Base-by-base conservation (phyloP, 2,113 vertebrate species). In the Oncorhynchus tshawytscha region DNA sequence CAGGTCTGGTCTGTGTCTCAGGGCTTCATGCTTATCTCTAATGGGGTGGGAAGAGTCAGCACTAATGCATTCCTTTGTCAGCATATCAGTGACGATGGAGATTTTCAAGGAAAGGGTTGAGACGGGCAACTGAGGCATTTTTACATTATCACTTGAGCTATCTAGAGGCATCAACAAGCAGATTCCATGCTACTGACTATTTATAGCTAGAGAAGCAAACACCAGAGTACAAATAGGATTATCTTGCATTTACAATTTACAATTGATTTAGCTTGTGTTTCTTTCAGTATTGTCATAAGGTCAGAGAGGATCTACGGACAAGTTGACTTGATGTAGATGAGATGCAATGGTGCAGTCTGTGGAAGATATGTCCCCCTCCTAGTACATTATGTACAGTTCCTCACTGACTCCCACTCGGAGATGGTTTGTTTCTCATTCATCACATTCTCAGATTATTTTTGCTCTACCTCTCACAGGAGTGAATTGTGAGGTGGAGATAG, bases 401-500 rank as follows among this genome's bases (percentile, higher is more conserved):
- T 45, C 9, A 45, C 9, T 11, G 16, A 18, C 54, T 57, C 54
- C 18, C 20, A 57, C 54, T 57, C 54, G 3, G 15, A 57, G 51
- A 20, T 57, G 18, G 13, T 57, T 16, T 20, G 51, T 57, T 22
- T 60, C 59, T 62, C 59, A n/a, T 22, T 62, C 59, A n/a, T 22
- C n/a, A 60, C 59, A 15, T 22, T 60, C 59, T 60, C 59, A 2
- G 18, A 57, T 16, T 6, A 6, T 57, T 15, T 24, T 39, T 31
- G 9, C 24, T 18, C 15, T 16, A 1, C 24, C 45, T 18, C 64
- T 5, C 45, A 18, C 71, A 98, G 97, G 96, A 48, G 31, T 95
- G 48, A 97, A 96, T 86, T 98, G 97, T 82, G 95, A 97, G 29
- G 76, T 62, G 31, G 96, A 98, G 83, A 94, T 97, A 67, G 92